Base-by-base conservation (phyloP, 2,797 vertebrate species). In the Chaetophractus vellerosus region DNA sequence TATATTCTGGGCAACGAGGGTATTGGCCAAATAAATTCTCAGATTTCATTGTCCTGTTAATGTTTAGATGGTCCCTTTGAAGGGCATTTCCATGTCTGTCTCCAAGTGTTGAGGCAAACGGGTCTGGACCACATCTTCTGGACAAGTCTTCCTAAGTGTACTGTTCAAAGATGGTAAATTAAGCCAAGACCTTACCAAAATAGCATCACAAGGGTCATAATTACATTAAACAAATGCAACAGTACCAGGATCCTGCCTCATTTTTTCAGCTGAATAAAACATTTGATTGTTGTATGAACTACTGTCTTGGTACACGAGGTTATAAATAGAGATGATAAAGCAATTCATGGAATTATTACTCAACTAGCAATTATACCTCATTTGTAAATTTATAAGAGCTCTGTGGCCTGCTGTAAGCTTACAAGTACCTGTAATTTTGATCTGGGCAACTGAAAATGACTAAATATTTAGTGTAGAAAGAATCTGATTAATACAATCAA, bases 41-140 rank as follows among this genome's bases (percentile, higher is more conserved):
- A 57, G 59, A 45, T 19, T 19, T 3, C 5, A 0, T 23, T 5
- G 6, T 36, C 52, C 15, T 26, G 11, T 33, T n/a, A 4, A 16
- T 9, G 26, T 75, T n/a, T 50, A 55, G 55, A 21, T 21, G 5
- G 4, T 55, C 45, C 50, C 19, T 10, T 33, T 71, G 48, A n/a
- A 59, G 31, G 2, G 0, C 28, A 21, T 57, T 12, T 9, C 38
- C 0, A 1, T 0, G 0, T 52, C 57, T 1, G 2, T 26, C 33
- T 88, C 72, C 50, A 59, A 50, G n/a, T 16, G 11, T 0, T 36
- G 41, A 50, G 10, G 28, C 45, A n/a, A 19, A 26, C 0, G 1
- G 26, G 33, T 48, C 50, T 8, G 33, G 38, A 12, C 15, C 38
- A 14, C n/a, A 19, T 8, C 21, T 31, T 10, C 61, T 31, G 31